Evolutionary conservation across 2,888 invertebrate species (phyloP), one percentile per base, ranked within the genome.

Genomic region (Xylota sylvarum): DNA sequence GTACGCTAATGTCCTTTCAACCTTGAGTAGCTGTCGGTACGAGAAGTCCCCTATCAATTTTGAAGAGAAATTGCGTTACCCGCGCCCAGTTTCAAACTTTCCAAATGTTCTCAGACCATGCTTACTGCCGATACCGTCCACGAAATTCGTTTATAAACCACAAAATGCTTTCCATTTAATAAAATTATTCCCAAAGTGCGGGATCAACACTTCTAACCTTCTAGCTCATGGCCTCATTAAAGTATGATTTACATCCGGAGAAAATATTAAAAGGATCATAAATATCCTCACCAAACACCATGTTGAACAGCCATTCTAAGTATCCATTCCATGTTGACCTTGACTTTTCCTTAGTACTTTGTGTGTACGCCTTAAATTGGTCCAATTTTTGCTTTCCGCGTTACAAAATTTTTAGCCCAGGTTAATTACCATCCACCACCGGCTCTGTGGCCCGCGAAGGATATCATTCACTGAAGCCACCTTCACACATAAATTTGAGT

Each of bases 191-290:
- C 58, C 50, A 60, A 80, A 76, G 65, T 60, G 60, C 60, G 46
- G 55, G 60, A 76, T 82, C 82, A 81, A 82, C 77, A 77, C 77
- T 62, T 69, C 58, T 43, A 69, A 73, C 55, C 69, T 65, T 43
- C 32, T n/a, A 62, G 50, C 50, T 69, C 50, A 50, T 69, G 73
- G 77, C 82, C 82, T 78, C 82, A 82, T 86, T 86, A 86, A 86
- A 86, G 64, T 64, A 56, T 82, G 82, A 86, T 86, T 73, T 85
- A 77, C 82, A 78, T 81, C 46, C 37, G 69, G 12, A 43, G 35
- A 62, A 23, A 86, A 73, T 69, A 52, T 74, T 72, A 73, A 77
- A 86, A 77, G 85, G 50, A 74, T 72, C 72, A 77, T 81, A 72
- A 76, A 70, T 72, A 72, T n/a, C 23, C 23, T 19, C 52, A 23